Evolutionary conservation across 2,888 invertebrate species (phyloP).

Genomic region (Nineta flava): DNA sequence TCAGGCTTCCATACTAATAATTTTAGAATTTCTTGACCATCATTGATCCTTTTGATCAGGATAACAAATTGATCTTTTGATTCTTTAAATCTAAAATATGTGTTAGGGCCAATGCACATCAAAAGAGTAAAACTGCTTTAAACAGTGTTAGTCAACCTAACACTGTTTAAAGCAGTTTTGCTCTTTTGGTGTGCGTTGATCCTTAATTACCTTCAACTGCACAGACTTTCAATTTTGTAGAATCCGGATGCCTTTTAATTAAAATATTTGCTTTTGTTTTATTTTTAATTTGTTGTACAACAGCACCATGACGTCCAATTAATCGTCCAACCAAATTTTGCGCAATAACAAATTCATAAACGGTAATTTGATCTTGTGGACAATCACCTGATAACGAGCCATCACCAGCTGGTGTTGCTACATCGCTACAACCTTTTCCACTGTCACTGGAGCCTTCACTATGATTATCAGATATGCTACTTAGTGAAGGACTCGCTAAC

Average conservation of each 20-base stretch:
- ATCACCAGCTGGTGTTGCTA: conserved; percentile 44
- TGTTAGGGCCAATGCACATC: no score
- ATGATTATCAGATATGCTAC: conserved; percentile 52
- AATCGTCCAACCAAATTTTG: conserved; percentile 67
- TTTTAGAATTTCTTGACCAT: no score
- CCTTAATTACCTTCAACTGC: conserved; percentile 51
- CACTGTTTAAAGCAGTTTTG: no score
- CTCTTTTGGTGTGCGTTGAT: no score
- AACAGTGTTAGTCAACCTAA: no score
- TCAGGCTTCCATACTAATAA: no score
- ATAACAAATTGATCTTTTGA: no score
- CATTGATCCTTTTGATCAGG: no score
- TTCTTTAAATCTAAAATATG: no score
- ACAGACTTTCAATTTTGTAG: conserved; percentile 64
- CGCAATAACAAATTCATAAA: conserved; percentile 61
- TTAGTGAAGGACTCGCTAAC: conserved; percentile 48
- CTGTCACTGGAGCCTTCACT: conserved; percentile 72
- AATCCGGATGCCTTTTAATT: conserved; percentile 62
- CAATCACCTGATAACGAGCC: conserved; percentile 19
- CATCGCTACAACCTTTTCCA: conserved; percentile 63
- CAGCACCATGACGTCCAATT: conserved; percentile 70
- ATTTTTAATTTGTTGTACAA: conserved; percentile 64
- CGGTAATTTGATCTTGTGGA: conserved; percentile 26
- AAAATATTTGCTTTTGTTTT: conserved; percentile 64
- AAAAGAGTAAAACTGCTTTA: neutral